Evolutionary conservation across 2,797 vertebrate genomes (phyloP), one percentile per base, ranked within the genome.

Genomic region (Loriculus beryllinus): DNA sequence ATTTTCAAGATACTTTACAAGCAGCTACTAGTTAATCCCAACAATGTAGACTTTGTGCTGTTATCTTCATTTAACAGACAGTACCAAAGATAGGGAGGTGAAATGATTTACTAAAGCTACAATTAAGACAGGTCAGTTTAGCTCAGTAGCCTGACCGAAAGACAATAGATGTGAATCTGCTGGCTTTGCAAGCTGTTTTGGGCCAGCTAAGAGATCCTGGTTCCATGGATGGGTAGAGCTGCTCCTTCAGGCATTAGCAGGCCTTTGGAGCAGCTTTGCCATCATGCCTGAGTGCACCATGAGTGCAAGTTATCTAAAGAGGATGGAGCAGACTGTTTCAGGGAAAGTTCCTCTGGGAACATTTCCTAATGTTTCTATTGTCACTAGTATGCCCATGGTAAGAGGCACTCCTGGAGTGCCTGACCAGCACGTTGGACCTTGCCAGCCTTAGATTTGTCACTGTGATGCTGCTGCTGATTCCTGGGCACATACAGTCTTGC

Each of bases 401-500:
- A 57, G 54, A 76, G 51, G 42, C 26, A 8, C 43, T 72, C 43
- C 67, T 39, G 63, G n/a, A 60, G 51, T 3, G 4, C 40, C 82
- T 86, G 62, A 7, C 45, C 35, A 72, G 14, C 1, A 4, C 48
- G 51, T 31, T 18, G 6, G 64, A 43, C 74, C 51, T 72, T 62
- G 28, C 39, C 56, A 59, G 37, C 1, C 4, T 3, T 39, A 48
- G 15, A 18, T 64, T 28, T 74, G 51, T 47, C 68, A 29, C 5
- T 3, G 35, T 22, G 60, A 35, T 56, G 70, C 57, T 88, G 37
- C 23, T 67, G 56, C 68, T 68, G 45, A 7, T 47, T 35, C n/a
- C n/a, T 40, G 37, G 40, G 12, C 57, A 13, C 29, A 6, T 57
- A 15, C 0, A 0, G 39, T 68, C 43, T 69, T 31, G 18, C 10